phyloP scores from a whole-genome alignment of 2,797 vertebrate genomes.

The Dicrostonyx torquatus region DNA sequence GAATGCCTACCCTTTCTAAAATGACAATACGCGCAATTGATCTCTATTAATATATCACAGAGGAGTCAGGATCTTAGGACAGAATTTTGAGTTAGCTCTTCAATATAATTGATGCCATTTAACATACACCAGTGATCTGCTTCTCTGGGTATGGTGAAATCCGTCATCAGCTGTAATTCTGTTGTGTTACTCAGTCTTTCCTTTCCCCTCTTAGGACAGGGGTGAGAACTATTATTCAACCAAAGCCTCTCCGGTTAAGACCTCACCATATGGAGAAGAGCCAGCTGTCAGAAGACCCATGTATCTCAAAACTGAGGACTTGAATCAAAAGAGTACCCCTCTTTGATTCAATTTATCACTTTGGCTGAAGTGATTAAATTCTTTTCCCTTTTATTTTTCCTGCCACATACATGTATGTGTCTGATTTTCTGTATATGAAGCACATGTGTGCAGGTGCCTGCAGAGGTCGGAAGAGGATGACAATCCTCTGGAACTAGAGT shows the following conservation, averaged over 20 bases:
- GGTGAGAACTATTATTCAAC: not conserved
- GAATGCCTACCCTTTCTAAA: not conserved
- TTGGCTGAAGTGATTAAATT: not conserved
- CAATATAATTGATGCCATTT: not conserved
- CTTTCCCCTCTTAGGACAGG: not conserved
- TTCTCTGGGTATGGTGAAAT: not conserved
- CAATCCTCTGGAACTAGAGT: not conserved
- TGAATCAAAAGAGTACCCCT: not conserved
- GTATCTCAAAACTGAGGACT: not conserved
- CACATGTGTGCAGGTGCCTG: not conserved
- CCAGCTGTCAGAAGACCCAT: not conserved
- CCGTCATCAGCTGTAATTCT: not conserved
- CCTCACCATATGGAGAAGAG: not conserved
- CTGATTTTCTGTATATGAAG: not conserved
- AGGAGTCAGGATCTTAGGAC: not conserved
- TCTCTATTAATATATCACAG: not conserved
- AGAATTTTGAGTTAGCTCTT: conserved; percentile 21
- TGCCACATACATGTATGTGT: not conserved
- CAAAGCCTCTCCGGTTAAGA: not conserved
- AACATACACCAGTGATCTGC: not conserved
- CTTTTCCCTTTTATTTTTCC: not conserved
- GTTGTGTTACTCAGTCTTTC: not conserved
- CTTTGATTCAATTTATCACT: too few relatives aligned
- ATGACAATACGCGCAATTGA: not conserved
- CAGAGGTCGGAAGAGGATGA: not conserved